Percentiles rank a stretch among this genome's conserved stretches.
Evolutionary conservation across 1,140 invertebrate species (phyloP).

Genomic region (Micrasema minimum): DNA sequence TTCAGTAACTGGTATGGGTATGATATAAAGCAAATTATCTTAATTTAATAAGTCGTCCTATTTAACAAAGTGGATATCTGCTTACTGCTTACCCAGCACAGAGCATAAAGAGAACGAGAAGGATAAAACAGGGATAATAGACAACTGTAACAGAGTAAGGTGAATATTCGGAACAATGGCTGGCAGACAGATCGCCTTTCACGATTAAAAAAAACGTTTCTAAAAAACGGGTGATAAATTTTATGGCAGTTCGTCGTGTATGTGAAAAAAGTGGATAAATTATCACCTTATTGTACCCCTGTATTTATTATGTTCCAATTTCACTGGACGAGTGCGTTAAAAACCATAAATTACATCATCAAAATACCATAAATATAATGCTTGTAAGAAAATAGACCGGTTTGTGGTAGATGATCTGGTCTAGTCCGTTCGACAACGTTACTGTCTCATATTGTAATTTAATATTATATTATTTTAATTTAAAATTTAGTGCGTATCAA

Average conservation of each 20-base stretch:
- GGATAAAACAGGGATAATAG: too few species aligned
- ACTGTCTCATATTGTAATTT: too few species aligned
- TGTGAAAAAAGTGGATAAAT: conserved; percentile 51
- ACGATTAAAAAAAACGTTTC: conserved; percentile 20
- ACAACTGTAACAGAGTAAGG: too few species aligned
- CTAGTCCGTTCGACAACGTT: too few species aligned
- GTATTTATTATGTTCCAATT: conserved; percentile 53
- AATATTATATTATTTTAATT: too few species aligned
- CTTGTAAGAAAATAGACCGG: conserved; percentile 45
- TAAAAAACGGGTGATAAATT: conserved; percentile 48
- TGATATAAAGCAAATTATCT: too few species aligned
- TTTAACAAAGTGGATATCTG: too few species aligned
- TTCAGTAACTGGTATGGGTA: too few species aligned
- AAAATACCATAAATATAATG: conserved; percentile 51
- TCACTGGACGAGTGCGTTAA: conserved; percentile 48
- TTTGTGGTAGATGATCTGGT: conserved; percentile 15
- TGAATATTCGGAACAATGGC: conserved; percentile 11
- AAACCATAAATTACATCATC: conserved; percentile 53
- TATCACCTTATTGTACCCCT: conserved; percentile 53
- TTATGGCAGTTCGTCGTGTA: conserved; percentile 47
- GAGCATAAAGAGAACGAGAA: too few species aligned
- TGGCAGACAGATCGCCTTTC: conserved; percentile 15
- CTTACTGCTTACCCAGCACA: too few species aligned
- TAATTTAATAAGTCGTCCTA: too few species aligned
- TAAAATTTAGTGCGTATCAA: too few species aligned